These are phyloP conservation scores for Epinotia ramella DNA, from an alignment of 2,888 invertebrate genomes.

Conservation along the genomic window DNA sequence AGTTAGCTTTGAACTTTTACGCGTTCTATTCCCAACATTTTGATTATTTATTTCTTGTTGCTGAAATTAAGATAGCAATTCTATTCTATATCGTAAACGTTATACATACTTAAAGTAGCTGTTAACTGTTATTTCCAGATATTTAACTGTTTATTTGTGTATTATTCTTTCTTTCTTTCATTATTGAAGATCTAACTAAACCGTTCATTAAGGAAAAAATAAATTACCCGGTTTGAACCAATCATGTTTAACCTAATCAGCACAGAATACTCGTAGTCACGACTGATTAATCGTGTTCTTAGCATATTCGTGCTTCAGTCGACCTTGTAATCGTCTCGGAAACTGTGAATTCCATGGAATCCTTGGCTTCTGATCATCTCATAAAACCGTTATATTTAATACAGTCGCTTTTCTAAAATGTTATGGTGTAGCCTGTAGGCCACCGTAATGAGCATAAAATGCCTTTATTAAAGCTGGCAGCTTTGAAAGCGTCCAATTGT, in stretches of 20 bases:
- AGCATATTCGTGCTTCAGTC: conserved; percentile 55
- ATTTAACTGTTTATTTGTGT: background rate
- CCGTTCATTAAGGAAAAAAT: conserved; percentile 42
- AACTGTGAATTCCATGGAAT: conserved; percentile 46
- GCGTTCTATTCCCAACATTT: background rate
- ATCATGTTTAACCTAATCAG: conserved; percentile 49
- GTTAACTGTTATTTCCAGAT: background rate
- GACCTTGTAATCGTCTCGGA: conserved; percentile 61
- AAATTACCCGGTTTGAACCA: conserved; percentile 48
- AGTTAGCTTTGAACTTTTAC: conserved; percentile 17
- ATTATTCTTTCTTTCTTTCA: no score
- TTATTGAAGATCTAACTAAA: conserved; percentile 9
- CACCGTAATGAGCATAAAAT: conserved; percentile 63
- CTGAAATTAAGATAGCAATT: background rate
- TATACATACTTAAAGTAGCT: no score
- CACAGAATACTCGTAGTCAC: conserved; percentile 54
- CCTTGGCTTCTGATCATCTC: conserved; percentile 19
- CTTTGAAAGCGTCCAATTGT: conserved; percentile 69
- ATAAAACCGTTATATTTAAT: conserved; percentile 25
- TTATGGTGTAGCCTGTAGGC: conserved; percentile 58
- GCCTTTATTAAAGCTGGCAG: conserved; percentile 63
- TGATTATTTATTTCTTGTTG: background rate
- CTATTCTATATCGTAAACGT: background rate
- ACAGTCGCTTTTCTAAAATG: conserved; percentile 44
- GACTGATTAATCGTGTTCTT: conserved; percentile 56